Percentiles rank a stretch among this genome's conserved stretches.
These are phyloP conservation scores for Xiphophorus hellerii DNA, from an alignment of 2,113 vertebrate species.

Conservation along the genomic window DNA sequence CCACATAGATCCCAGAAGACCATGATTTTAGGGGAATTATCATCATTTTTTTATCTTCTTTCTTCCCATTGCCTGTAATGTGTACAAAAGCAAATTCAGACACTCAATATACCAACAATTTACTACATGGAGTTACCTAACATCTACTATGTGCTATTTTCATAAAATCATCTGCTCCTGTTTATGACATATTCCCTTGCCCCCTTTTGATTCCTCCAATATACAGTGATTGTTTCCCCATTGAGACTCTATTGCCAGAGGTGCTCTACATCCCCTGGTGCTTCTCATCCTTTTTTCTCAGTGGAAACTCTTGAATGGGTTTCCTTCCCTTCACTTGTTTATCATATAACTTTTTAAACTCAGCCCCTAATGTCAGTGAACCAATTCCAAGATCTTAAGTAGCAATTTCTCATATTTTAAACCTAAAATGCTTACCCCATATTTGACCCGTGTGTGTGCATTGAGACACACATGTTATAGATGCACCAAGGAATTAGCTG, in stretches of 20 bases:
- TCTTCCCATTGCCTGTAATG: neutral
- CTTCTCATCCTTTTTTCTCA: constrained; percentile 45
- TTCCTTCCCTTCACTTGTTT: constrained; percentile 3
- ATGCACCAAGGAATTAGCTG: too few relatives aligned
- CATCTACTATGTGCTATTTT: constrained; percentile 17
- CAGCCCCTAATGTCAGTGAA: neutral
- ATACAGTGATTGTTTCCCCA: constrained; percentile 31
- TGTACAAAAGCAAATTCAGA: neutral
- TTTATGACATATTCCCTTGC: constrained; percentile 46
- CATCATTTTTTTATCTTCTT: neutral
- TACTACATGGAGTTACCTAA: constrained; percentile 32
- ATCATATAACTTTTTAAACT: constrained; percentile 10
- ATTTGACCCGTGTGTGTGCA: too few relatives aligned
- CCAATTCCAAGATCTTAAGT: too few relatives aligned
- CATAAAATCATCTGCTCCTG: constrained; percentile 33
- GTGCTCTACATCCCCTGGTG: constrained; percentile 22
- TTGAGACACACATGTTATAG: too few relatives aligned
- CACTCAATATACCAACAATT: constrained; percentile 18
- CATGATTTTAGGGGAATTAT: constrained; percentile 45
- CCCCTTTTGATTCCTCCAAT: constrained; percentile 47
- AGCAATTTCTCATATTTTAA: too few relatives aligned
- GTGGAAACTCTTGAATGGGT: constrained; percentile 34
- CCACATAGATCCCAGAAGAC: constrained; percentile 59
- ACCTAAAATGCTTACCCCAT: too few relatives aligned
- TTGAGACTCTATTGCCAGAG: constrained; percentile 45